Evolutionary conservation across 1,140 invertebrate species (phyloP), one percentile per base, ranked within the genome.

Genomic region (Leptoteleia sp.): DNA sequence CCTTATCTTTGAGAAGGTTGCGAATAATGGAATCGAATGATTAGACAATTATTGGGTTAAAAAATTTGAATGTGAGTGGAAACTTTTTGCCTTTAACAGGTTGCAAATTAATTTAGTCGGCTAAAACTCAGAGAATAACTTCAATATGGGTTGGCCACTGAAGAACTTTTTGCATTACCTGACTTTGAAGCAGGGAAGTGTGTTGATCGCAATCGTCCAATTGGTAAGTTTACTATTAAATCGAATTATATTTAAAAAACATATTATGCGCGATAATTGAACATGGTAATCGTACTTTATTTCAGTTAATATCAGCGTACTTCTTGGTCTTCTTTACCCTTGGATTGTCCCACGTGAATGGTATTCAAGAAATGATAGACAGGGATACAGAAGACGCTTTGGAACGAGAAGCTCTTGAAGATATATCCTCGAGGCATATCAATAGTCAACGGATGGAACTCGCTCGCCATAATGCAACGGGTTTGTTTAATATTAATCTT

Each of bases 131-230:
- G n/a, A n/a, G 4, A 31, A 33, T 8, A 1, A n/a, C 15, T 12
- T 33, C 40, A 85, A 85, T 82, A 88, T 88, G 81, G 72, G 84
- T 9, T 83, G 84, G 72, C 55, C 88, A 11, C 54, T 89, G 55
- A 87, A 85, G 25, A 88, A 81, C 64, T 90, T 87, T 61, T 77
- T 90, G 37, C 84, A 88, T 29, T 87, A 85, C 27, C 88, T 91
- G 59, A 90, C 85, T 25, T 77, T 91, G 29, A 84, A 88, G 48
- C 90, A 91, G 54, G 90, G 90, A 12, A 90, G 90, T 0, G 84
- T 91, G 15, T 70, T 91, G 5, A 90, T 91, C 31, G 90, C 89
- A 6, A 87, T 91, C 47, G 68, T 89, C 1, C 88, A 91, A 55
- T 54, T 91, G 84, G 90, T 91, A 81, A 83, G 84, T 82, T 29